Evolutionary conservation across 92 coral and sea anemone species (phyloP), one percentile per base, ranked within the genome.

Genomic region (Heteractis magnifica): DNA sequence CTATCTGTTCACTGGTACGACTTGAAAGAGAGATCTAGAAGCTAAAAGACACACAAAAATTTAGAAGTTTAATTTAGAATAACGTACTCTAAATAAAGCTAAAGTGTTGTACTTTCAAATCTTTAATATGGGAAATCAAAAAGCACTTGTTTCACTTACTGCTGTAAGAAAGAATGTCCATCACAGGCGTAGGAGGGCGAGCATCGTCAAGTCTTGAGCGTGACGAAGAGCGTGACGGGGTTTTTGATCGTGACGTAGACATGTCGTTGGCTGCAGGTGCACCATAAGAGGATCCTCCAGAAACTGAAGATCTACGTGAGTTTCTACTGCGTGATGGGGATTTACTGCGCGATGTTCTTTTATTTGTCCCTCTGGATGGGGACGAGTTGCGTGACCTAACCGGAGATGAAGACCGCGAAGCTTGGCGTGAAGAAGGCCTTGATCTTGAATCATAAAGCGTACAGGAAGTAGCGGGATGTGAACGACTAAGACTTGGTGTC

Each of bases 391-490:
- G 94, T 79, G 94, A 93, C 50, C 85, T 86, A 12, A 84, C 86
- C 6, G 97, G 97, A 9, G 97, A 93, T 11, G 94, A 87, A 3
- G 97, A 86, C n/a, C 97, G 94, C 49, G 98, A 95, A 41, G 92
- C 87, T 56, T 94, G 92, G 72, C 98, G 89, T 12, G 99, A 96
- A 3, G 95, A 91, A 44, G 92, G 88, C 48, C 97, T 90, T 6
- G 98, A 95, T 60, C 97, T 93, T 21, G 97, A 95, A 80, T 93
- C 93, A 55, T 94, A 90, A 51, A 90, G 97, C 48, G 95, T 94
- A 21, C 92, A 94, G 77, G 88, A 96, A 4, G 99, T 92, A 8
- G 96, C 98, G 10, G 99, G 99, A 76, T 96, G 98, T 41, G 97
- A 88, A 48, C 99, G 94, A 79, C 98, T 94, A 52, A 96, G 88